A percentile compares a stretch with the other conserved stretches of the same genome.
phyloP scores from a whole-genome alignment of 2,888 invertebrate genomes.

The Anaspis maculata region DNA sequence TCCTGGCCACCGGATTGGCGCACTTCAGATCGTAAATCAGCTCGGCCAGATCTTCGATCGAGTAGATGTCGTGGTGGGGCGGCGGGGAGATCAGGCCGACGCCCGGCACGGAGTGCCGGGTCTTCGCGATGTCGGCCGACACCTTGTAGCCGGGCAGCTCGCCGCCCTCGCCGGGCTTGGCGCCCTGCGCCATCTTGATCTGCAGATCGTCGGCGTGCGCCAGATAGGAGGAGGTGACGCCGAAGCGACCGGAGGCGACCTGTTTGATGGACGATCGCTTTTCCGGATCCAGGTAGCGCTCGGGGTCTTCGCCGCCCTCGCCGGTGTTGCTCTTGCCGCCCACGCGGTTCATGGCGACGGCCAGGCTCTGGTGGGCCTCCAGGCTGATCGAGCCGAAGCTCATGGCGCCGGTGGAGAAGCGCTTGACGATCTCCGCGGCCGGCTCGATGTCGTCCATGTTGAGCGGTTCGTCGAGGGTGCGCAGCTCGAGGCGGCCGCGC shows the following conservation, averaged over 20 bases:
- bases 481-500: slow-evolving; percentile 86
- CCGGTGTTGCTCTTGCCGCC: slow-evolving; percentile 99
- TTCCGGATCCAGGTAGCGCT: slow-evolving; percentile 66
- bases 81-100: slow-evolving; percentile 98
- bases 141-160: slow-evolving; percentile 90
- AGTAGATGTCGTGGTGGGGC: slow-evolving; percentile 99
- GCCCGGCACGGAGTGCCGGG: slow-evolving; percentile 91
- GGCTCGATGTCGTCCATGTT: slow-evolving; percentile 85
- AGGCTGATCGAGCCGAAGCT: slow-evolving; percentile 73
- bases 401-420: slow-evolving; percentile 74
- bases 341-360: slow-evolving; percentile 91
- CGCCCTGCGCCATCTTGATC: slow-evolving; percentile 99
- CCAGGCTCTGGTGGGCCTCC: slow-evolving; percentile 92
- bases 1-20: slow-evolving; percentile 89
- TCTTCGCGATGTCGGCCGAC: slow-evolving; percentile 88
- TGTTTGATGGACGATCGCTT: slow-evolving; percentile 95
- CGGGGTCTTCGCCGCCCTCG: slow-evolving; percentile 86
- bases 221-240: slow-evolving; percentile 94
- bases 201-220: slow-evolving; percentile 97
- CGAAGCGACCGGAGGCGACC: slow-evolving; percentile 97
- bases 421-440: slow-evolving; percentile 89
- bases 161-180: slow-evolving; percentile 98
- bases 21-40: slow-evolving; percentile 97
- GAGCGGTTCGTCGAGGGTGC: slow-evolving; percentile 67
- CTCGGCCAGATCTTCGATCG: slow-evolving; percentile 97